Evolutionary conservation across 2,888 invertebrate species (phyloP), one percentile per base, ranked within the genome.

Genomic region (Agrochola lychnidis): DNA sequence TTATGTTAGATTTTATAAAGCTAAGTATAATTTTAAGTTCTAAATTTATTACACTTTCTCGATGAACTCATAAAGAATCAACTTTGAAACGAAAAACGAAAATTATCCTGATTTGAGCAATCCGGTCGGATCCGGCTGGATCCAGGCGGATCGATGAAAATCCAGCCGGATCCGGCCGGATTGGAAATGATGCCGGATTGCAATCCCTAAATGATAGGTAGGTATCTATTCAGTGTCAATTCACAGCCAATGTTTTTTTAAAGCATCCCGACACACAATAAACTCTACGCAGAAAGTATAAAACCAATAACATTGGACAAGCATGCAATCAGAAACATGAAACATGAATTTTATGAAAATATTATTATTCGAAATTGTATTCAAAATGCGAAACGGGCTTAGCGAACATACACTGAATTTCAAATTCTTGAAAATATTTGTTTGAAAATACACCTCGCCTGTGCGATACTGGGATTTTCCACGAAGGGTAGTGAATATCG

Each of bases 361-460:
- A 63, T 82, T 78, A 71, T 66, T 30, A 68, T 78, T 70, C 16
- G 19, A 82, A 78, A 74, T 74, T 78, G 68, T 82, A 71, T 82
- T 82, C 61, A 62, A 82, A 74, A 78, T 64, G 22, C 61, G 56
- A 64, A 82, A 56, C 63, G 73, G 42, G 68, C 48, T 70, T 57
- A 30, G 30, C 48, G 30, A 66, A 63, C 61, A 36, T 56, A 64
- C 48, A 53, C 57, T 59, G 72, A 73, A 79, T 79, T 80, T 70
- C 63, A 70, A 74, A 70, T 70, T 51, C 59, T 70, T 48, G 53
- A 66, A 72, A 73, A 79, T 73, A 68, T 73, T 62, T 79, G 62
- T 72, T 72, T 56, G 78, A 40, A 73, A 69, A 74, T 79, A 51
- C 12, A 53, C 19, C 10, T 51, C 36, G 19, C 25, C 1, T 12